phyloP scores from a whole-genome alignment of 1,140 invertebrate genomes.

The Papilio polytes region DNA sequence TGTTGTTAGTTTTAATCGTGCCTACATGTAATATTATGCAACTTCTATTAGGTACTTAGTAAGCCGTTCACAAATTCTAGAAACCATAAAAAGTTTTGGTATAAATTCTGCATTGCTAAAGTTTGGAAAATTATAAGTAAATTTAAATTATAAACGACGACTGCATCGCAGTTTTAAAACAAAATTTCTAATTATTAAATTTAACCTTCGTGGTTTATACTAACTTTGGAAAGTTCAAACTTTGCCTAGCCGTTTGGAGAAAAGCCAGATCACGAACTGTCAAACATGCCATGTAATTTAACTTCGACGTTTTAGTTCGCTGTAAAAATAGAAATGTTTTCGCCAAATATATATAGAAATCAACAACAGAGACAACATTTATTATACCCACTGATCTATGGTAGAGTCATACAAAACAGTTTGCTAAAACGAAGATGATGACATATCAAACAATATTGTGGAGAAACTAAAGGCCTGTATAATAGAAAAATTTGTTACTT shows the following conservation, averaged over 20 bases:
- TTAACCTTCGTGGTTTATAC: neutral
- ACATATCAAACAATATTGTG: no score
- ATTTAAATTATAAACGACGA: neutral
- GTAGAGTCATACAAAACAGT: neutral
- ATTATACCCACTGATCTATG: neutral
- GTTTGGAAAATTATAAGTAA: neutral
- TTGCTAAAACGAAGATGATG: neutral
- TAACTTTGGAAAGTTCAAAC: constrained; percentile 11
- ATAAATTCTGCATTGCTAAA: neutral
- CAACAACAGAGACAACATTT: neutral
- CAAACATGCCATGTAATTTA: neutral
- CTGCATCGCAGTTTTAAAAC: neutral
- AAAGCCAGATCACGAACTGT: constrained; percentile 1
- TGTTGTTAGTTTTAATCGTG: no score
- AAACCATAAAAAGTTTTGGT: neutral
- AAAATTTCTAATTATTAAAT: neutral
- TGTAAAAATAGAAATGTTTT: neutral
- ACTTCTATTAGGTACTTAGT: neutral
- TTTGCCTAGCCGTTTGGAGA: neutral
- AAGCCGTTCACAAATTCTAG: neutral
- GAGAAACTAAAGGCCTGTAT: no score
- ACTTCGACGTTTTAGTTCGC: neutral
- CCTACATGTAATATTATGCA: neutral
- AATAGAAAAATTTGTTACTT: no score
- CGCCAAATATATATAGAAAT: neutral